These are phyloP conservation scores for Urosaurus nigricauda DNA, from an alignment of 2,797 vertebrate genomes.

Conservation along the genomic window DNA sequence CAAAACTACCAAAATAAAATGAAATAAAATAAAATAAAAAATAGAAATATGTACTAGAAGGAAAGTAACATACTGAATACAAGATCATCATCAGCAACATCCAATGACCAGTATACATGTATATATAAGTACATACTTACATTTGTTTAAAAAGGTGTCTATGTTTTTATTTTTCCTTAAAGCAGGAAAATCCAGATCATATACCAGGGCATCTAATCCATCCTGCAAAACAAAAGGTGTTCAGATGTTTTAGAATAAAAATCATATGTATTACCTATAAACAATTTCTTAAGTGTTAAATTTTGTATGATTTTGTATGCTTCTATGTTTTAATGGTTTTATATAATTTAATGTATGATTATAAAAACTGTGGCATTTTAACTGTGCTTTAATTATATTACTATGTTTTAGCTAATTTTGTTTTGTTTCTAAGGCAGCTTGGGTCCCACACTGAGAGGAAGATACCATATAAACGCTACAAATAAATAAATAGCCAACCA, in stretches of 20 bases:
- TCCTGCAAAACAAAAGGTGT: conserved; percentile 82
- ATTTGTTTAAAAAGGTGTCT: conserved; percentile 99
- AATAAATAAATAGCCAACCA: neutral
- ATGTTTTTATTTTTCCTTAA: conserved; percentile 99
- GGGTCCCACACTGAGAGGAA: neutral
- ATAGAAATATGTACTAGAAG: neutral
- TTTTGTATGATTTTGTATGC: neutral
- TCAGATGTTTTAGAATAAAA: conserved; percentile 33
- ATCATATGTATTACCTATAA: neutral
- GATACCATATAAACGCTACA: neutral
- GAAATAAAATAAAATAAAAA: too few relatives aligned
- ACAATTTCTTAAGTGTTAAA: neutral
- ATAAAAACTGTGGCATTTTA: too few relatives aligned
- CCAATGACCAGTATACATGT: neutral
- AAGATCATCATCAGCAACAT: neutral
- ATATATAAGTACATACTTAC: conserved; percentile 85
- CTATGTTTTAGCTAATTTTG: too few relatives aligned
- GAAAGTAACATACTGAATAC: neutral
- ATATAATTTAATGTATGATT: neutral
- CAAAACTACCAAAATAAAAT: neutral
- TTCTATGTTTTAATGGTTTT: neutral
- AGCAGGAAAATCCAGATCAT: conserved; percentile 99
- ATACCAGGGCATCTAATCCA: conserved; percentile 97
- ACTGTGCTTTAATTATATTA: too few relatives aligned
- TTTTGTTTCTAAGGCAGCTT: too few relatives aligned